Conservation (phyloP, 2,888 invertebrate genomes). For the Lasioglossum morio region DNA sequence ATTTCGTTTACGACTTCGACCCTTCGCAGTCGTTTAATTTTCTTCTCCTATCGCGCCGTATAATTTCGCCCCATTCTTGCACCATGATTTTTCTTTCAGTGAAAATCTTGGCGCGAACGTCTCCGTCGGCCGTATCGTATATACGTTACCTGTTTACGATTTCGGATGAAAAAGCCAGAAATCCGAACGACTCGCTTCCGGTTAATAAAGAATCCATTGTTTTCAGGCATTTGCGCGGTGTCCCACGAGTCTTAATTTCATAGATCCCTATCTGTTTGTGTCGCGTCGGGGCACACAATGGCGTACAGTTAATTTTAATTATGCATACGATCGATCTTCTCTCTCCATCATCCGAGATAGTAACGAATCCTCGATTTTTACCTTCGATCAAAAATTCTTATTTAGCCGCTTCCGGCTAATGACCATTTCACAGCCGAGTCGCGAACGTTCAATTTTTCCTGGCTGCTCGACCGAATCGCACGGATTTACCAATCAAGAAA, state of each 20-base stretch:
- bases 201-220: slow-evolving; percentile 25
- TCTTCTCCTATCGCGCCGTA: neutral
- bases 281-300: neutral
- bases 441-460: neutral
- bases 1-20: slow-evolving; percentile 1
- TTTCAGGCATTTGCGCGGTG: neutral
- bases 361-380: neutral
- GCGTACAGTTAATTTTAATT: slow-evolving; percentile 9
- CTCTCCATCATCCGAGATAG: too few relatives aligned
- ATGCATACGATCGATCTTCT: neutral
- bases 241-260: slow-evolving; percentile 31
- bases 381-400: neutral
- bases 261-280: slow-evolving; percentile 12
- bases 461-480: slow-evolving; percentile 3
- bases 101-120: neutral
- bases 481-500: slow-evolving; percentile 8
- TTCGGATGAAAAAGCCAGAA: neutral
- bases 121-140: too few relatives aligned
- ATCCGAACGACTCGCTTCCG: slow-evolving; percentile 20
- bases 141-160: neutral
- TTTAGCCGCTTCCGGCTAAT: neutral
- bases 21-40: neutral
- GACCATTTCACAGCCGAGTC: neutral
- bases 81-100: neutral
- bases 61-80: neutral